Base-by-base conservation (phyloP, 2,113 vertebrate species). In the Hemibagrus wyckioides region DNA sequence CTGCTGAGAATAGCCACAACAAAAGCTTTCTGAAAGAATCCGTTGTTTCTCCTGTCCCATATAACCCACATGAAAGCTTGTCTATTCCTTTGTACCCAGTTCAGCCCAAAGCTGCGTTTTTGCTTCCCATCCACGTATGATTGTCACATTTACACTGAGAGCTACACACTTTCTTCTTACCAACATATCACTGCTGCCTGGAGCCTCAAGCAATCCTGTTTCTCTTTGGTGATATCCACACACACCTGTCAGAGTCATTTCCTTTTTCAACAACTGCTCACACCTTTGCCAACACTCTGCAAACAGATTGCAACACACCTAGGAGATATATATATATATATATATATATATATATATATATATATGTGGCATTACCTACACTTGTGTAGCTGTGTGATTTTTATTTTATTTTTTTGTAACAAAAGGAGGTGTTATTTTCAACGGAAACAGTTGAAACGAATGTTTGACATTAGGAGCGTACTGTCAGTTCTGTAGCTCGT, bases 211-310 rank as follows among this genome's bases (percentile, higher is more conserved):
- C 67, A 75, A 84, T 41, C 25, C 23, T 14, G 28, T 84, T 79
- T 11, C 73, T 36, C 6, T 52, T 79, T 36, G 57, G 30, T 52
- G 52, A 76, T 50, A 25, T n/a, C 73, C 3, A 73, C n/a, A 67
- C 75, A 89, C 82, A 89, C 57, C 77, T 89, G 86, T 79, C 69
- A 85, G 48, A 57, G 21, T n/a, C 52, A 56, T 56, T 81, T 80
- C 77, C 61, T 77, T 67, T 87, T 83, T 65, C 80, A 10, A 19
- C 44, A 25, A 83, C 23, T 73, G 25, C 63, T 88, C 83, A 83
- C 86, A 83, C 83, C 86, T 85, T 77, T 28, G 41, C 14, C 69
- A 76, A 52, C 8, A 21, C 19, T 67, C 30, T 15, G 25, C 25
- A 86, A 54, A 61, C 54, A 75, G 36, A 80, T 17, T 75, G 8